Evolutionary conservation across 2,797 vertebrate species (phyloP), one percentile per base, ranked within the genome.

Genomic region (Botia kubotai): DNA sequence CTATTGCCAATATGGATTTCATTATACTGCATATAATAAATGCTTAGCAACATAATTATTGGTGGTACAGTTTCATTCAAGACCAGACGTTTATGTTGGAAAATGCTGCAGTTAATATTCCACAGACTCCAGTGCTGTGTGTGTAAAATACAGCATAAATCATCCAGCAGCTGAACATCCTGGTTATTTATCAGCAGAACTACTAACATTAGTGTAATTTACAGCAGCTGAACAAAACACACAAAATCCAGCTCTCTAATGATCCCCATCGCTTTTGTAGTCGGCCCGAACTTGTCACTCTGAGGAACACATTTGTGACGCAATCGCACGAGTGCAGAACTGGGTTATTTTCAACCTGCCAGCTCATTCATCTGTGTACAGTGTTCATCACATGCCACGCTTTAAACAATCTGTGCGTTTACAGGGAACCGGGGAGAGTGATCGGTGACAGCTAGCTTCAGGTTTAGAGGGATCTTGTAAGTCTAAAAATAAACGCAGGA

Each of bases 401-500:
- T 63, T 63, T 63, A 33, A 50, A 46, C 58, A 13, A 23, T 29
- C 55, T 33, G 21, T 60, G 39, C 7, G 3, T 60, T 78, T 62
- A 21, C 46, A 14, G 19, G 43, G 29, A 63, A 63, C 68, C 50
- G 71, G 16, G 17, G 21, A 80, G 33, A 0, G 62, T 19, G 46
- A 48, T 46, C 71, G 21, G 62, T 80, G 70, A 74, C 70, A 58
- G 70, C 70, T 17, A 65, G 26, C 29, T 69, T 21, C 67, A 73
- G 67, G 60, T 83, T 75, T 60, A 39, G 39, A 48, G 43, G n/a
- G 36, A 62, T 63, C 72, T 53, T 55, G 13, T 43, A 79, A 63
- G 57, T 81, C 82, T 2, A 79, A 77, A 86, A 90, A 91, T 86
- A 90, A 91, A 90, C 83, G 80, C 53, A 89, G 86, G 87, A 89